Evolutionary conservation across 2,797 vertebrate genomes (phyloP).

Genomic region (Onychomys leucogaster): DNA sequence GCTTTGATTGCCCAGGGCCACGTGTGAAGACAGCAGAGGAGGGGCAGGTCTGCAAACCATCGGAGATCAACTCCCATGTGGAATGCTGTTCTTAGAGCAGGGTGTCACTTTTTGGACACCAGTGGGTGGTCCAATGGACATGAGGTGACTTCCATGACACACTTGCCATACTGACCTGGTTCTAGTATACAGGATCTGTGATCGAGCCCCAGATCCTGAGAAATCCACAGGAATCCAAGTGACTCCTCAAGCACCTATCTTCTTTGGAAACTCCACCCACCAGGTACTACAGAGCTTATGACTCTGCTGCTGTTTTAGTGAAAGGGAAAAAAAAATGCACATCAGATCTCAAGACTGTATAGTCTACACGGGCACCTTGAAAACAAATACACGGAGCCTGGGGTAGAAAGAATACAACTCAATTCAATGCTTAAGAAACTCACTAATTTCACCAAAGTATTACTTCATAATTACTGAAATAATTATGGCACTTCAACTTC

Average conservation of each 20-base stretch:
- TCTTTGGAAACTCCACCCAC: neutral
- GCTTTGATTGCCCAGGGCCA: neutral
- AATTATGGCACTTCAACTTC: neutral
- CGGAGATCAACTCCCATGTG: neutral
- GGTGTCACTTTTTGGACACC: neutral
- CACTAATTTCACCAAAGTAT: neutral
- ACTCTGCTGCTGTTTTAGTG: neutral
- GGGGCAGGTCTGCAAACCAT: neutral
- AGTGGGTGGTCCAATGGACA: rapidly evolving
- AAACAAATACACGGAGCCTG: neutral
- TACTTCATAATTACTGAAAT: neutral
- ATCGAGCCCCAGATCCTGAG: neutral
- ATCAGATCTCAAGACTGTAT: neutral
- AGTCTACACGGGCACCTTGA: neutral
- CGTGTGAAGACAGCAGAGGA: neutral
- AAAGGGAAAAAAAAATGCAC: neutral
- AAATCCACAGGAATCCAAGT: neutral
- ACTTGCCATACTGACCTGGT: neutral
- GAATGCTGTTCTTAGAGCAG: neutral
- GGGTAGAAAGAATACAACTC: neutral
- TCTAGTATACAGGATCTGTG: neutral
- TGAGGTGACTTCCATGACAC: no score
- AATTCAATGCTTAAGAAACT: neutral
- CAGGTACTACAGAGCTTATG: neutral
- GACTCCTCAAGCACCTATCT: neutral